phyloP scores from a whole-genome alignment of 2,888 invertebrate genomes.

The Falcaria lacertinaria region DNA sequence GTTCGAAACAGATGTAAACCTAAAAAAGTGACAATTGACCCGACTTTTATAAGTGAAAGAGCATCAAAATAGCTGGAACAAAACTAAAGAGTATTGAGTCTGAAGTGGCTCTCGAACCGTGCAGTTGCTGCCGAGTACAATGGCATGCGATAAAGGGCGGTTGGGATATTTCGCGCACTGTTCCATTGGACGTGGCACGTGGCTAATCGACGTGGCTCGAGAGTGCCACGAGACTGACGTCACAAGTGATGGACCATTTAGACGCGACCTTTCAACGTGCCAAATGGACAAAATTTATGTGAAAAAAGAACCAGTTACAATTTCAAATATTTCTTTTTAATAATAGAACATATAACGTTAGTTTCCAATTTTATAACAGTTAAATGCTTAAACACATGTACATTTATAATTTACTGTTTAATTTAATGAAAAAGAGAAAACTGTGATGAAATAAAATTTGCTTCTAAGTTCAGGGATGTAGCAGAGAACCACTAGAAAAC shows the following conservation, averaged over 20 bases:
- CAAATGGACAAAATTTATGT: background rate
- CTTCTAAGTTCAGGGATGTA: background rate
- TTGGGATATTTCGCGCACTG: slow-evolving; percentile 10
- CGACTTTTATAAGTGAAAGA: background rate
- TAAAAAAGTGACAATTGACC: background rate
- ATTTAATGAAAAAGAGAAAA: too few species aligned
- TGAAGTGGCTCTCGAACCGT: background rate
- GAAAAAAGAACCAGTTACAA: background rate
- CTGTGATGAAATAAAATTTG: background rate
- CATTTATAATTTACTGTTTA: too few species aligned
- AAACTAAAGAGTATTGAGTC: background rate
- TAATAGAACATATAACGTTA: too few species aligned
- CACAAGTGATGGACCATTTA: background rate
- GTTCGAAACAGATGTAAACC: too few species aligned
- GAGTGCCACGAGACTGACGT: background rate
- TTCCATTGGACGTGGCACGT: too few species aligned
- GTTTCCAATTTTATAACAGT: too few species aligned
- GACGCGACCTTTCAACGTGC: background rate
- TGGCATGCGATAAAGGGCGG: slow-evolving; percentile 22
- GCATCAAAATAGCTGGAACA: background rate
- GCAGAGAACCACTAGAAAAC: background rate
- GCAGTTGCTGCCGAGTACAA: background rate
- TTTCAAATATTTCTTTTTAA: too few species aligned
- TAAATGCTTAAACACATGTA: too few species aligned
- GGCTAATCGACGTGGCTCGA: slow-evolving; percentile 38